Base-by-base conservation (phyloP, 2,888 invertebrate species). In the Drosophila pegasa region DNA sequence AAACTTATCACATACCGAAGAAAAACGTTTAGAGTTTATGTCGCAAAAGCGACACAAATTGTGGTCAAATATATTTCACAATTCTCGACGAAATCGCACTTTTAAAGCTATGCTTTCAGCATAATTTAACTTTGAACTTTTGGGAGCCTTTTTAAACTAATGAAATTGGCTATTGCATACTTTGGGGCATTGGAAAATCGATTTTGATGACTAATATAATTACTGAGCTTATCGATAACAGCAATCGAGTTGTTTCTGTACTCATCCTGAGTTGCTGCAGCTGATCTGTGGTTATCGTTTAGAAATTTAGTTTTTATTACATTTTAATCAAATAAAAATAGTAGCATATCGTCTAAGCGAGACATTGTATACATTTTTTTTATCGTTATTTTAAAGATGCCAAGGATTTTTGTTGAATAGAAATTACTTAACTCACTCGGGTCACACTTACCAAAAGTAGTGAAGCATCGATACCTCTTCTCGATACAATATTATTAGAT, bases 131-230 rank as follows among this genome's bases (percentile, higher is more conserved):
- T 37, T 16, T 27, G 9, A 3, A 20, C 4, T 47, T 20, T 33
- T 8, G 14, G 14, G 4, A 14, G 1, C 12, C 2, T 20, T 18
- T 1, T 4, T 7, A 47, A 16, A 3, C 18, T 6, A 20, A 16
- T 16, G 6, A 5, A 29, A 7, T 29, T 20, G 6, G 18, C 18
- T 14, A 3, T 29, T 22, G 63, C 63, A 63, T 63, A 63, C 63
- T 43, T 63, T 43, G 4, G 10, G 27, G 50, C 33, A 14, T 33
- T 6, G 3, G 20, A 2, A 45, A 45, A 43, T 25, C 25, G 25
- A 43, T 41, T 22, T 41, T 25, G 5, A 25, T 25, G n/a, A 25
- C 25, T 2, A 43, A 12, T 6, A 43, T 16, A 5, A 9, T 7
- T 22, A n/a, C 40, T 20, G 20, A 12, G 20, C 6, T n/a, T 43